Evolutionary conservation across 2,888 invertebrate species (phyloP).

Genomic region (Drosophila paramelanica): DNA sequence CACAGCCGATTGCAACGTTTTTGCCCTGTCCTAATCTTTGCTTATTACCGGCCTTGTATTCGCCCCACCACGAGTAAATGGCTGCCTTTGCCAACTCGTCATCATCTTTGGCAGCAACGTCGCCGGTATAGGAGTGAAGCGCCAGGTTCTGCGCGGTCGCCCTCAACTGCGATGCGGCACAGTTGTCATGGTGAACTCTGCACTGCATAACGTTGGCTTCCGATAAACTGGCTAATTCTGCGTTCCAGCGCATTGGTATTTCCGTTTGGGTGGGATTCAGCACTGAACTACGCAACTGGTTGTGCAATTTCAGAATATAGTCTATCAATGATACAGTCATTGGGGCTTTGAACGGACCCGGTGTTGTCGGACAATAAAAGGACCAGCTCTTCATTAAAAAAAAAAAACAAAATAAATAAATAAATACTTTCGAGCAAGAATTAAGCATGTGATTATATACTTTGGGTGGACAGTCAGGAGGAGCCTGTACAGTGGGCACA

Average conservation of each 20-base stretch:
- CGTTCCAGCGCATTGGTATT: neutral
- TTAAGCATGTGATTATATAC: neutral
- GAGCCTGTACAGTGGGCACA: no score
- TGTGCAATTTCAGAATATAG: slow-evolving; percentile 6
- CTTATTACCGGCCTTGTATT: slow-evolving; percentile 1
- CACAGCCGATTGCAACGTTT: slow-evolving; percentile 6
- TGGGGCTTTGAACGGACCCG: neutral
- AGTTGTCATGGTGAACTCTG: slow-evolving; percentile 5
- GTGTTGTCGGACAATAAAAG: neutral
- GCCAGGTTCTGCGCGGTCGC: slow-evolving; percentile 13
- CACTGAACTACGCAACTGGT: neutral
- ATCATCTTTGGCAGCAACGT: neutral
- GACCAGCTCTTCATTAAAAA: slow-evolving; percentile 4
- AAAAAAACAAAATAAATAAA: neutral
- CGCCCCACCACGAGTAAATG: slow-evolving; percentile 15
- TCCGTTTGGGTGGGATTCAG: no score
- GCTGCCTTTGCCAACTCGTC: neutral
- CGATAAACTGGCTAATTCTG: neutral
- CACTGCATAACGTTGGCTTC: slow-evolving; percentile 15
- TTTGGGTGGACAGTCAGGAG: neutral
- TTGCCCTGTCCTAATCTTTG: neutral
- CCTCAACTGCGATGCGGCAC: neutral
- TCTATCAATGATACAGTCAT: neutral
- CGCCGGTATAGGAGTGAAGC: slow-evolving; percentile 1
- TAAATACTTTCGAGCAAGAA: neutral